Conservation (phyloP, 2,113 vertebrate genomes). For the Eolophus roseicapilla region DNA sequence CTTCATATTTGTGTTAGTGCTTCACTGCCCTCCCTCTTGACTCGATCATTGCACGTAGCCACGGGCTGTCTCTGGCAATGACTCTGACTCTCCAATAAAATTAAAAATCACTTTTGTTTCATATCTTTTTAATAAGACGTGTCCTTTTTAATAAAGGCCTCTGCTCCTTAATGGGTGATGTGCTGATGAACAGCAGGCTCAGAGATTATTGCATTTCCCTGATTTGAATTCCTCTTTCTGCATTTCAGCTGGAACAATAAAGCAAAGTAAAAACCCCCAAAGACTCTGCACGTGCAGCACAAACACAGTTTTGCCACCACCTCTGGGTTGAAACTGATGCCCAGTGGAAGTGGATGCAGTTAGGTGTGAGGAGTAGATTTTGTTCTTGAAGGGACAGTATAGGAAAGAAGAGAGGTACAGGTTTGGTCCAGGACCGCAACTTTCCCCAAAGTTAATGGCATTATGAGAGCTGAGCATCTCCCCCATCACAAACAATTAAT, state of each 20-base stretch:
- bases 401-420: background rate
- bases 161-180: slow-evolving; percentile 33
- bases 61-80: slow-evolving; percentile 62
- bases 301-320: fast-evolving
- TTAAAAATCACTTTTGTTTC: slow-evolving; percentile 74
- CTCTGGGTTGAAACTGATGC: background rate
- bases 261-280: background rate
- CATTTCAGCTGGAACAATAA: background rate
- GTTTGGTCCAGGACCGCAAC: background rate
- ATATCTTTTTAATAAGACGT: slow-evolving; percentile 51
- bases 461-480: background rate
- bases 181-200: slow-evolving; percentile 35
- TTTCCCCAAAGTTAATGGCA: background rate
- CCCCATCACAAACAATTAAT: background rate
- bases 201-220: slow-evolving; percentile 25
- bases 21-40: slow-evolving; percentile 37
- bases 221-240: slow-evolving; percentile 54
- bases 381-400: fast-evolving
- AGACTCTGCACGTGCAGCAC: background rate
- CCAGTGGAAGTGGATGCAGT: background rate
- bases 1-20: slow-evolving; percentile 66
- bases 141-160: slow-evolving; percentile 67
- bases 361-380: background rate
- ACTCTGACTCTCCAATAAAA: slow-evolving; percentile 70
- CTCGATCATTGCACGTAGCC: slow-evolving; percentile 64